These are phyloP conservation scores for Poeciliopsis turrubarensis DNA, from an alignment of 2,113 vertebrate species.

Conservation along the genomic window DNA sequence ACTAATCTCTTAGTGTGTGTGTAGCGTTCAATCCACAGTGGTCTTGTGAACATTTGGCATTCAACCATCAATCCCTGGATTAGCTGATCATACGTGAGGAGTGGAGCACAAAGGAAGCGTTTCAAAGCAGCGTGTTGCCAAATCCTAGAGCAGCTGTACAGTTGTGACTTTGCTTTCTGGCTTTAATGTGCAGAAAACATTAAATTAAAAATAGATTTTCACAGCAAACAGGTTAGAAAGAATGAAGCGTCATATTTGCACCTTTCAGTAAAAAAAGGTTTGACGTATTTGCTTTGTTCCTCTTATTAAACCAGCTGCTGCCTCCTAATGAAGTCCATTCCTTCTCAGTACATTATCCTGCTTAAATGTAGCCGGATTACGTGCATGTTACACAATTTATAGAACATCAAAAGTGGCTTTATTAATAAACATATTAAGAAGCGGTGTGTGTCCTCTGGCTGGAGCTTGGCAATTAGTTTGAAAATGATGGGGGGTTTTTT, in stretches of 20 bases:
- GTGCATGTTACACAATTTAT: neutral
- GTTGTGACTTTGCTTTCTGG: neutral
- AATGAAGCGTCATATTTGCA: neutral
- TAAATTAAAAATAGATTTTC: neutral
- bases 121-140: neutral
- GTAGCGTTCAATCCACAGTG: neutral
- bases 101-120: neutral
- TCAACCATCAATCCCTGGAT: conserved; percentile 48
- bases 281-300: no score
- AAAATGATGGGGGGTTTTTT: neutral
- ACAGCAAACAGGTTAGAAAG: neutral
- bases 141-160: neutral
- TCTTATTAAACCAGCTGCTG: no score
- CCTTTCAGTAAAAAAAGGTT: no score
- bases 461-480: neutral
- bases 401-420: no score
- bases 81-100: conserved; percentile 58
- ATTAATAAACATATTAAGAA: neutral
- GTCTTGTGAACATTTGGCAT: conserved; percentile 9
- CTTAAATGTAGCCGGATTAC: neutral
- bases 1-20: neutral
- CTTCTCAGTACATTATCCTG: no score
- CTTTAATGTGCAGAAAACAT: neutral
- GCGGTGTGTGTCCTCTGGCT: neutral
- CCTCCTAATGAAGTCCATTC: no score